phyloP scores from a whole-genome alignment of 2,888 invertebrate genomes.

The Glyphotaelius pellucidus region DNA sequence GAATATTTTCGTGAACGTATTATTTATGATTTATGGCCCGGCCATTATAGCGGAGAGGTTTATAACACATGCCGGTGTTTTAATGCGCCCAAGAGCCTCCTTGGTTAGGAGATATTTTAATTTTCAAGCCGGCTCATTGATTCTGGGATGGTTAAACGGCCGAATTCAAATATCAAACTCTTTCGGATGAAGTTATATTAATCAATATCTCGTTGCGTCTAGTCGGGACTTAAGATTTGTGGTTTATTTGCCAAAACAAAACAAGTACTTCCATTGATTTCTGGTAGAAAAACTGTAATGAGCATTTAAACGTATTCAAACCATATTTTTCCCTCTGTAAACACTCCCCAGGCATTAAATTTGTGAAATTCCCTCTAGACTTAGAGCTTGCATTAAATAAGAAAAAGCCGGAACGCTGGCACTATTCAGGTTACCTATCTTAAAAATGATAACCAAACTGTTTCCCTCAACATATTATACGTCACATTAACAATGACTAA shows the following conservation, averaged over 20 bases:
- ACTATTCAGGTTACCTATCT: no score
- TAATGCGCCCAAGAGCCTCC: slow-evolving; percentile 8
- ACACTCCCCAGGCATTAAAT: no score
- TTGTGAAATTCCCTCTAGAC: no score
- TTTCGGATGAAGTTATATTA: background rate
- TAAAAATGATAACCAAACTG: background rate
- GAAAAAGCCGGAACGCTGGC: no score
- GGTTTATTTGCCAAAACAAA: background rate
- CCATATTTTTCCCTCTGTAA: no score
- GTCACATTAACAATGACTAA: background rate
- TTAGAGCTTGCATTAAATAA: no score
- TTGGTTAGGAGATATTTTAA: slow-evolving; percentile 53
- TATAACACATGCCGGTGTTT: slow-evolving; percentile 49
- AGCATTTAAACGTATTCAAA: no score
- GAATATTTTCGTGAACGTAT: slow-evolving; percentile 34
- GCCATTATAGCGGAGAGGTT: slow-evolving; percentile 48
- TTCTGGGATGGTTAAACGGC: slow-evolving; percentile 14
- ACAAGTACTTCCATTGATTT: background rate
- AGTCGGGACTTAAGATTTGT: background rate
- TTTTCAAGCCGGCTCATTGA: slow-evolving; percentile 46
- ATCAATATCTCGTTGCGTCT: background rate
- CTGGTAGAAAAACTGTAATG: background rate
- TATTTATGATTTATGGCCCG: slow-evolving; percentile 55
- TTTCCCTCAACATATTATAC: no score
- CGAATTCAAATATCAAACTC: slow-evolving; percentile 29